A percentile compares a stretch with the other conserved stretches of the same genome.
Conservation (phyloP, 2,797 vertebrate species). For the Tolypeutes matacus region DNA sequence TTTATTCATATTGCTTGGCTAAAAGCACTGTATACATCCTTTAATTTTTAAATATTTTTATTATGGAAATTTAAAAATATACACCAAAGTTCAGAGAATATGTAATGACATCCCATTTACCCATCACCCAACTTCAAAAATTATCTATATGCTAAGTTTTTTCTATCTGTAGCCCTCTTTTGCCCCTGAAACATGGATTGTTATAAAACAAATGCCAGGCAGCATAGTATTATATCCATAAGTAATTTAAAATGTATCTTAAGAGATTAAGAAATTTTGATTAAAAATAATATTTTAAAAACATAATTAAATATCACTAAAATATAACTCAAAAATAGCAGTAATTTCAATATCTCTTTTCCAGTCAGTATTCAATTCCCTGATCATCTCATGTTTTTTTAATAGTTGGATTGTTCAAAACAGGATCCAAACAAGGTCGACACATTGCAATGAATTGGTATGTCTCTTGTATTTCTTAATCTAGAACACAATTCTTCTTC, state of each 20-base stretch:
- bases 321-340: background rate
- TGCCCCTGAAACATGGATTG: background rate
- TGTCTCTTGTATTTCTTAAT: background rate
- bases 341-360: background rate
- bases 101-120: background rate
- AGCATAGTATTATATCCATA: background rate
- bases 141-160: background rate
- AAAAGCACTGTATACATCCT: background rate
- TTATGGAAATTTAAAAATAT: slow-evolving; percentile 20
- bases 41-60: slow-evolving; percentile 1
- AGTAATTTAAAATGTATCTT: slow-evolving; percentile 33
- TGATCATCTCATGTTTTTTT: background rate
- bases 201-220: slow-evolving; percentile 20
- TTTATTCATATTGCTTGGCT: slow-evolving; percentile 39
- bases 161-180: background rate
- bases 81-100: slow-evolving; percentile 15
- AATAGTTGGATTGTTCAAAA: background rate
- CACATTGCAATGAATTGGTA: background rate
- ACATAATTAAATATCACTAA: background rate
- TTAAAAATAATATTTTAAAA: background rate
- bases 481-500: background rate
- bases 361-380: background rate
- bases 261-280: background rate
- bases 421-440: background rate
- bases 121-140: background rate